Conservation (phyloP, 1,140 invertebrate genomes). For the Hermatobates lingyangjiaoensis region DNA sequence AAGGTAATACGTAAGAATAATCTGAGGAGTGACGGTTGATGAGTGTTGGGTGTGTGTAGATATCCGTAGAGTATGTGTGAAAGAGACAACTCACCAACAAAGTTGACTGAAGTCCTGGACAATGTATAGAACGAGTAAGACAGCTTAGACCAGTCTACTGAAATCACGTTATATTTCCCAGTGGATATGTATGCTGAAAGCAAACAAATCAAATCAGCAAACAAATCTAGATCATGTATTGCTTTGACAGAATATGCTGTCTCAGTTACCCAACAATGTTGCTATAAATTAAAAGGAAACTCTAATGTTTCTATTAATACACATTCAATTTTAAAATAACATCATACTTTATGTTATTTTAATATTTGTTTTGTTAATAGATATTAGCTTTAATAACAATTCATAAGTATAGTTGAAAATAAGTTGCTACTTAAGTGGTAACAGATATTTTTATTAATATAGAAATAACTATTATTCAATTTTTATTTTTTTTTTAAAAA, state of each 20-base stretch:
- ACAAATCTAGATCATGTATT: neutral
- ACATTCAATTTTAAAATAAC: neutral
- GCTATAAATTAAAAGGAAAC: neutral
- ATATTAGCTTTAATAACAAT: no score
- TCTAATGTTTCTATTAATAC: neutral
- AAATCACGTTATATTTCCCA: constrained; percentile 38
- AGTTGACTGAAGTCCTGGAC: constrained; percentile 7
- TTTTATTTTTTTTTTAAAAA: no score
- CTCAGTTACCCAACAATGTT: neutral
- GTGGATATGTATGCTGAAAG: constrained; percentile 29
- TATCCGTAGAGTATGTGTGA: no score
- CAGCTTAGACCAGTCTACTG: constrained; percentile 37
- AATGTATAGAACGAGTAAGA: constrained; percentile 23
- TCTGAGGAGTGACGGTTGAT: no score
- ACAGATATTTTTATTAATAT: no score
- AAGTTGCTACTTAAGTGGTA: no score
- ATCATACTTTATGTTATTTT: neutral
- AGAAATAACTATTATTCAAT: no score
- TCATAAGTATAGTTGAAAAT: no score
- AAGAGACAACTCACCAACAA: constrained; percentile 26
- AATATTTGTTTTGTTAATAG: no score
- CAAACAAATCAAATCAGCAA: neutral
- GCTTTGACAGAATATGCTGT: neutral
- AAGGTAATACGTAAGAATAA: no score
- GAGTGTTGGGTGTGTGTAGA: no score